phyloP scores from a whole-genome alignment of 2,113 vertebrate species.

The Archilochus colubris region DNA sequence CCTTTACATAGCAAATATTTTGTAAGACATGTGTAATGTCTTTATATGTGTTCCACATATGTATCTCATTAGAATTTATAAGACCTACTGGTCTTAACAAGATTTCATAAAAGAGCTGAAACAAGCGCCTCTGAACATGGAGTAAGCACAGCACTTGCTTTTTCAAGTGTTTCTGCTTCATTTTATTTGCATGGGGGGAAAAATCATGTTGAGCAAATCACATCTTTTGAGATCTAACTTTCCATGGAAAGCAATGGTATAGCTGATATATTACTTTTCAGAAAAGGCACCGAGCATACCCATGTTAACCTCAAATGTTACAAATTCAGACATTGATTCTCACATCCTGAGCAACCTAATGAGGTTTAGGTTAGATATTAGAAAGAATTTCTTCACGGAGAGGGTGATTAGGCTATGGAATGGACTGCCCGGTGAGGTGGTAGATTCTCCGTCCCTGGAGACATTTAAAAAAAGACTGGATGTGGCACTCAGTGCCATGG shows the following conservation, averaged over 20 bases:
- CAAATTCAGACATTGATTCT: not conserved
- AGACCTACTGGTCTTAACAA: conserved; percentile 73
- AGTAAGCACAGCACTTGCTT: conserved; percentile 36
- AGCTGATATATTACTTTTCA: conserved; percentile 1
- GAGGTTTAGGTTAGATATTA: too few species aligned
- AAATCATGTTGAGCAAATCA: not conserved
- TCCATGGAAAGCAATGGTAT: not conserved
- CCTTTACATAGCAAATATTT: conserved; percentile 64
- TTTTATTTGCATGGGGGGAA: not conserved
- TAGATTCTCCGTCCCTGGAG: too few species aligned
- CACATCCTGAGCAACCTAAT: not conserved
- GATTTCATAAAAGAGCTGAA: conserved; percentile 72
- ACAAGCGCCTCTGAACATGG: conserved; percentile 47
- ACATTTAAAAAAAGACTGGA: too few species aligned
- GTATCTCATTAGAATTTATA: conserved; percentile 77
- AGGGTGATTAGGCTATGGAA: too few species aligned
- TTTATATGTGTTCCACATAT: conserved; percentile 70
- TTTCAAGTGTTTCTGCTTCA: conserved; percentile 43
- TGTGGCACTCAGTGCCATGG: too few species aligned
- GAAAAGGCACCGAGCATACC: not conserved
- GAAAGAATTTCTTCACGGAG: too few species aligned
- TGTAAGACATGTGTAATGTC: conserved; percentile 64
- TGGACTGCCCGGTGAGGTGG: too few species aligned
- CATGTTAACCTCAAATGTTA: not conserved
- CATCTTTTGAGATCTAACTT: not conserved